Evolutionary conservation across 2,888 invertebrate species (phyloP), one percentile per base, ranked within the genome.

Genomic region (Galeopsomyia nigrocyanea): DNA sequence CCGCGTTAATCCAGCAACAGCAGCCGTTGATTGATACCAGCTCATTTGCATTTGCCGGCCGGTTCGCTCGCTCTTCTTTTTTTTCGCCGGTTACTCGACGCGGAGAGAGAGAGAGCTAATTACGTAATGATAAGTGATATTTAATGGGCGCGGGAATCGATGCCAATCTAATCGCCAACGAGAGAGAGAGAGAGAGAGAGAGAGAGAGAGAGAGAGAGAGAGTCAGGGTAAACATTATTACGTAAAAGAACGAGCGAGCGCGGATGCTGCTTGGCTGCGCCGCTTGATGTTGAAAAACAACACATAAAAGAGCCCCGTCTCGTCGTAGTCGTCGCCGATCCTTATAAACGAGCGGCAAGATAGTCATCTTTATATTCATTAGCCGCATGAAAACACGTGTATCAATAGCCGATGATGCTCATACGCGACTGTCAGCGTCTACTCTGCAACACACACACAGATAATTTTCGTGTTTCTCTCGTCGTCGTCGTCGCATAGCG

Each of bases 311-410:
- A 26, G 26, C 26, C 47, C 49, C 21, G 7, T 13, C 49, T 19
- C 31, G 60, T 60, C 55, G 47, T 53, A 50, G 31, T 46, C 46
- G 68, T 26, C 51, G 39, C n/a, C 31, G 26, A 69, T 50, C 46
- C 67, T 68, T 68, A 53, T 60, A 46, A 10, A 26, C 39, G 14
- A 17, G 14, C 26, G 26, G 60, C n/a, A 50, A 26, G 66, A 66
- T 61, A 61, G 56, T 60, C 17, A 71, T 66, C 71, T 67, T 67
- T 39, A 57, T 62, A 58, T 67, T 72, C 51, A 63, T 72, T 63
- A 67, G 21, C 51, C 58, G 63, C 53, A 63, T 58, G 57, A 62
- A 67, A 72, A 72, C 67, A 72, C 46, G 67, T 72, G 71, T 72
- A 67, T 53, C 63, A 46, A 58, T 57, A 46, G 62, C 56, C 56